Percentiles rank a stretch among this genome's conserved stretches.
Conservation (phyloP, 2,113 vertebrate genomes). For the Plectropomus leopardus region DNA sequence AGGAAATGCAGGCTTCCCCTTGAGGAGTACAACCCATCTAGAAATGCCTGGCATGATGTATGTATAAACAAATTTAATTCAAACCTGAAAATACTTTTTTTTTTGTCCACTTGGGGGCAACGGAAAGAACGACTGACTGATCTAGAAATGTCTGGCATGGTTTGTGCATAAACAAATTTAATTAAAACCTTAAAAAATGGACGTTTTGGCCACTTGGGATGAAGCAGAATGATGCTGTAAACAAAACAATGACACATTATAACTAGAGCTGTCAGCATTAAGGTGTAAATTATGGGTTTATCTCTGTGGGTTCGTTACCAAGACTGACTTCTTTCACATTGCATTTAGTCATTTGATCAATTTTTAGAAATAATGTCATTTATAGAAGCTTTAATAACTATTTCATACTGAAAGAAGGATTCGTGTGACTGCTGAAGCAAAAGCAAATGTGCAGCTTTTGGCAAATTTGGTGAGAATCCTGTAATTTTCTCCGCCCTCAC, state of each 20-base stretch:
- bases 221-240: not conserved
- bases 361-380: not conserved
- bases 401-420: not conserved
- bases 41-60: not conserved
- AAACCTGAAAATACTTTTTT: no score
- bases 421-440: not conserved
- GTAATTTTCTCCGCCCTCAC: slow-evolving; percentile 55
- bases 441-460: slow-evolving; percentile 49
- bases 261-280: not conserved
- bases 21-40: not conserved
- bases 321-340: not conserved
- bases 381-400: not conserved
- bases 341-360: not conserved
- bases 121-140: no score
- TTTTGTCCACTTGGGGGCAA: not conserved
- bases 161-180: not conserved
- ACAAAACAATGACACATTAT: not conserved
- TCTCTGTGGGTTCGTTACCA: not conserved
- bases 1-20: not conserved
- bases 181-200: not conserved
- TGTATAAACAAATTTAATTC: no score
- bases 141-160: not conserved
- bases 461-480: slow-evolving; percentile 54
- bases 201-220: not conserved
- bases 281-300: no score